Conservation (phyloP, 2,888 invertebrate species). For the Helicoverpa assulta region DNA sequence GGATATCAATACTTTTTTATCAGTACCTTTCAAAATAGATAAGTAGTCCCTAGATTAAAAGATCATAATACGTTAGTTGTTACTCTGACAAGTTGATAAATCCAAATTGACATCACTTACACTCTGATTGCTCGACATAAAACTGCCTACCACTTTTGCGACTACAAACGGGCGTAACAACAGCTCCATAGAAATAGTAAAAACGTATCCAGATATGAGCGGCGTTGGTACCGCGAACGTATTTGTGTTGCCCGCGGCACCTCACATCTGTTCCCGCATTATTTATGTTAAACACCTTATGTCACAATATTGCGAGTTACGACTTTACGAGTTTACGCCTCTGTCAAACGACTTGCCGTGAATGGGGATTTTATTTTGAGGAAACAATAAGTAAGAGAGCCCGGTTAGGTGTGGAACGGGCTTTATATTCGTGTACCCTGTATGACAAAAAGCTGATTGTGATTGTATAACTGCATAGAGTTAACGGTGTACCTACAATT, state of each 20-base stretch:
- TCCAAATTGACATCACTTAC: background rate
- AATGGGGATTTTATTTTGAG: constrained; percentile 82
- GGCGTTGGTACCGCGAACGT: constrained; percentile 77
- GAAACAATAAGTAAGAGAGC: constrained; percentile 48
- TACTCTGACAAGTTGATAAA: background rate
- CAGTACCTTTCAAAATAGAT: no score
- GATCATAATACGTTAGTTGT: no score
- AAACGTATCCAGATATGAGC: constrained; percentile 76
- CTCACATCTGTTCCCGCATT: constrained; percentile 88
- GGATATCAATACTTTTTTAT: no score
- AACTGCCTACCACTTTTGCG: background rate
- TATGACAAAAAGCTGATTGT: background rate
- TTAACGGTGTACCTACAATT: no score
- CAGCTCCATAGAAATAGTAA: constrained; percentile 74
- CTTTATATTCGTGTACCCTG: constrained; percentile 5
- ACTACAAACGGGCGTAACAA: constrained; percentile 39
- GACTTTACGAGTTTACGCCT: constrained; percentile 79
- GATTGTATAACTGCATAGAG: background rate
- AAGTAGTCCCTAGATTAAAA: no score
- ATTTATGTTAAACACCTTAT: constrained; percentile 91
- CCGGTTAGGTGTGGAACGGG: background rate
- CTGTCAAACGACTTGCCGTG: constrained; percentile 75
- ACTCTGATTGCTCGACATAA: no score
- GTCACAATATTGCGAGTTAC: constrained; percentile 90
- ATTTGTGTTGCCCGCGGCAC: constrained; percentile 87